phyloP scores from a whole-genome alignment of 2,888 invertebrate genomes.

The Plagodis dolabraria region DNA sequence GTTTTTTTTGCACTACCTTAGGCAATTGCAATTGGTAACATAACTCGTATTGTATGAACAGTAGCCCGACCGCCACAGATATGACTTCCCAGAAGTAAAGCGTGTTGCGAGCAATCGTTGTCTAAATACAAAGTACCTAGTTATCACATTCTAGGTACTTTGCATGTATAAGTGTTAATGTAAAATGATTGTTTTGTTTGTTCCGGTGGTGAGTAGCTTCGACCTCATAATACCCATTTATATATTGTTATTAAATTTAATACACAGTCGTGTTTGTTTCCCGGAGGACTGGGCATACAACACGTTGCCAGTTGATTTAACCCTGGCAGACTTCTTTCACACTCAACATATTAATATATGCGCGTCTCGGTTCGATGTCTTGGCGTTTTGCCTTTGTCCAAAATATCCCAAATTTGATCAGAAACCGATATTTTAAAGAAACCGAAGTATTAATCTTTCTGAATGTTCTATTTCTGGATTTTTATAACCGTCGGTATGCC shows the following conservation, averaged over 20 bases:
- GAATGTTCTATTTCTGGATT: too few species aligned
- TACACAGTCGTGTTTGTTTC: too few species aligned
- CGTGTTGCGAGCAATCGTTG: slow-evolving; percentile 6
- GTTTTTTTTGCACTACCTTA: slow-evolving; percentile 15
- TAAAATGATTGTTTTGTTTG: slow-evolving; percentile 3
- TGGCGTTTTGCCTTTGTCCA: too few species aligned
- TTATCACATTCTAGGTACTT: slow-evolving; percentile 3
- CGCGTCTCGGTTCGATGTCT: too few species aligned
- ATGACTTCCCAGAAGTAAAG: slow-evolving; percentile 10
- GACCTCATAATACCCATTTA: not conserved
- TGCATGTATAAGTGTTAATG: not conserved
- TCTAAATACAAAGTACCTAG: slow-evolving; percentile 11
- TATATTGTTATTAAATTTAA: not conserved
- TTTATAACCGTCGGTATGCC: too few species aligned
- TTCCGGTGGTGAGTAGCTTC: slow-evolving; percentile 2
- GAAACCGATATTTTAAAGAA: too few species aligned
- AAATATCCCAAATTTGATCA: too few species aligned
- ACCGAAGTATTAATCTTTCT: too few species aligned
- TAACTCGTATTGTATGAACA: slow-evolving; percentile 1
- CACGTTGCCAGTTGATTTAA: too few species aligned
- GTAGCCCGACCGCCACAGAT: slow-evolving; percentile 3
- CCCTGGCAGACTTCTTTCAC: too few species aligned
- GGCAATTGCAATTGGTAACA: slow-evolving; percentile 17
- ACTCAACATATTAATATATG: too few species aligned
- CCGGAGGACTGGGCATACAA: too few species aligned